phyloP scores from a whole-genome alignment of 2,797 vertebrate genomes.

The Halcyon smyrnensis region DNA sequence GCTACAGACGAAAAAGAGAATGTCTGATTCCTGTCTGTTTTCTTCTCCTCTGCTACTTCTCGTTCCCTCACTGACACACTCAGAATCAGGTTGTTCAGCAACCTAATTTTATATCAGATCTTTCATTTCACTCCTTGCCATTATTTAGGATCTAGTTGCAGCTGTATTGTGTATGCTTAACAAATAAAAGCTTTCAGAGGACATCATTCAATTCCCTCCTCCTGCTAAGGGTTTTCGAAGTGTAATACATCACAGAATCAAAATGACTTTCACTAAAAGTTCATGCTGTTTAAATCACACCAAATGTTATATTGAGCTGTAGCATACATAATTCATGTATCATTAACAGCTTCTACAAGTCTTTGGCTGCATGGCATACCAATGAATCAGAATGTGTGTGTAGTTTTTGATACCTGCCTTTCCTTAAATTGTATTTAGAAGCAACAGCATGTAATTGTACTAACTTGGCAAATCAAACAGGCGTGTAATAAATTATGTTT shows the following conservation, averaged over 20 bases:
- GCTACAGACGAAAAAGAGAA: background rate
- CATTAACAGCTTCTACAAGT: slow-evolving; percentile 67
- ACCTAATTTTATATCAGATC: background rate
- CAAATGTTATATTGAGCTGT: slow-evolving; percentile 67
- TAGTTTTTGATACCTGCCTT: slow-evolving; percentile 49
- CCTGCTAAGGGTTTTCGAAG: slow-evolving; percentile 56
- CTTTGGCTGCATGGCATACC: slow-evolving; percentile 55
- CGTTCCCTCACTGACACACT: background rate
- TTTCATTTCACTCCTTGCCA: background rate
- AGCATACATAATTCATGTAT: slow-evolving; percentile 76
- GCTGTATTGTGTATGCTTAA: slow-evolving; percentile 41
- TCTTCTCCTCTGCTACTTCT: background rate
- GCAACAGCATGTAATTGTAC: slow-evolving; percentile 45
- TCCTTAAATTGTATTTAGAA: slow-evolving; percentile 56
- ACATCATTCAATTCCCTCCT: slow-evolving; percentile 41
- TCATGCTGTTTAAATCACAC: slow-evolving; percentile 73
- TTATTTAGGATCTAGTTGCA: background rate
- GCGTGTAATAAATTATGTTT: slow-evolving; percentile 31
- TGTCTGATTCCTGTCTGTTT: background rate
- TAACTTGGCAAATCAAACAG: slow-evolving; percentile 46
- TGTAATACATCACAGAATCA: slow-evolving; percentile 70
- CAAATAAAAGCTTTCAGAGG: slow-evolving; percentile 56
- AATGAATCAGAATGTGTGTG: slow-evolving; percentile 41
- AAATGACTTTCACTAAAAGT: slow-evolving; percentile 73
- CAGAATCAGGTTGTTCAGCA: background rate